A percentile compares a stretch with the other conserved stretches of the same genome.
phyloP scores from a whole-genome alignment of 2,797 vertebrate species.

The Tenualosa thibaudeaui region DNA sequence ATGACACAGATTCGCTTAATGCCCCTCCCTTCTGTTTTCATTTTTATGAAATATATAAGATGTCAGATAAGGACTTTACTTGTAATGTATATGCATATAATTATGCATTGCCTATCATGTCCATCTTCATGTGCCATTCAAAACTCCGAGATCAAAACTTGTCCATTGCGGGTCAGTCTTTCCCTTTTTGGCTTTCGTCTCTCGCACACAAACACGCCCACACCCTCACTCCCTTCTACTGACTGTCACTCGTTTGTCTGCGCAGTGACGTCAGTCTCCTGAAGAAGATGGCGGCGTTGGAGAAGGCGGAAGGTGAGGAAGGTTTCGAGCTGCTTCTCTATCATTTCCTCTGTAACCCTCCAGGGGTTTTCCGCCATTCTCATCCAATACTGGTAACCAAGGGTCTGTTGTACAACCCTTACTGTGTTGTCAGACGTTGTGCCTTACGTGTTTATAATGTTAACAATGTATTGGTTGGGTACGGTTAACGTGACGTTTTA shows the following conservation, averaged over 20 bases:
- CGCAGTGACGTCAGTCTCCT: constrained; percentile 64
- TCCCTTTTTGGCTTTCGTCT: neutral
- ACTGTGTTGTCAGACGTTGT: neutral
- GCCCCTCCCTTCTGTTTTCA: too few species aligned
- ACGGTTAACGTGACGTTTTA: neutral
- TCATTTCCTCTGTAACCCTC: neutral
- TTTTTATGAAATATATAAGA: too few species aligned
- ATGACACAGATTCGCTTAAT: too few species aligned
- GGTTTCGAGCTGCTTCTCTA: constrained; percentile 34
- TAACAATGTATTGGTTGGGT: neutral
- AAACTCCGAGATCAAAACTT: neutral
- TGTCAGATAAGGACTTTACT: too few species aligned
- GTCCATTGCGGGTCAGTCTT: neutral
- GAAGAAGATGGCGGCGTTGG: constrained; percentile 74
- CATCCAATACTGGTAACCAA: neutral
- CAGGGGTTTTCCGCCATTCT: neutral
- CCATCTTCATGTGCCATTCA: neutral
- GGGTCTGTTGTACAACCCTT: neutral
- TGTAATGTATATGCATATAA: too few species aligned
- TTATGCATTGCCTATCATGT: neutral
- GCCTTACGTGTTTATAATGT: neutral
- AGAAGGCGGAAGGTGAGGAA: constrained; percentile 76
- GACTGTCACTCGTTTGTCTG: constrained; percentile 25
- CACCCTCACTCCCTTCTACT: neutral
- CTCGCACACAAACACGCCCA: neutral